Percentiles rank a stretch among this genome's conserved stretches.
These are phyloP conservation scores for Rhopalosiphum nymphaeae DNA, from an alignment of 2,888 invertebrate genomes.

Conservation along the genomic window DNA sequence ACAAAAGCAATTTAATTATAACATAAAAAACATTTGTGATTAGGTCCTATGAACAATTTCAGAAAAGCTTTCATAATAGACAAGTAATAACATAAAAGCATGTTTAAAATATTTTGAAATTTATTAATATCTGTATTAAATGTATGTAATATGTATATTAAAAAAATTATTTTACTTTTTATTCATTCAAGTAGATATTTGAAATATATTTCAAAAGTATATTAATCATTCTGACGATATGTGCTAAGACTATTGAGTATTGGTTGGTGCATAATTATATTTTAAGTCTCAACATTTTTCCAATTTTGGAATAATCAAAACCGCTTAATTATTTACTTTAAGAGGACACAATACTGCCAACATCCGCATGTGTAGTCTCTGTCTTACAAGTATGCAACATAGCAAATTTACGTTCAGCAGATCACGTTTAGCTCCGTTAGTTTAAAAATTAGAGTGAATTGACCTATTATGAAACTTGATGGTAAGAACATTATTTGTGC, in stretches of 20 bases:
- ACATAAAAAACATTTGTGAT: too few relatives aligned
- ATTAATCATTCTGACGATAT: too few relatives aligned
- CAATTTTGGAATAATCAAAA: not conserved
- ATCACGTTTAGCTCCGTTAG: too few relatives aligned
- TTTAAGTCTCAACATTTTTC: not conserved
- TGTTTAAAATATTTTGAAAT: not conserved
- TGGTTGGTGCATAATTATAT: not conserved
- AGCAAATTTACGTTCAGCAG: too few relatives aligned
- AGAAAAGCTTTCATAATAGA: not conserved
- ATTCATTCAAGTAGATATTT: not conserved
- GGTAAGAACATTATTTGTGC: too few relatives aligned
- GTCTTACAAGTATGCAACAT: too few relatives aligned
- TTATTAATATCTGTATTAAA: not conserved
- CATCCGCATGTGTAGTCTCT: too few relatives aligned
- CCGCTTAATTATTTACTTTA: not conserved
- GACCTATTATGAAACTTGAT: too few relatives aligned
- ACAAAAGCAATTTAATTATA: not conserved
- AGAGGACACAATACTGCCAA: not conserved
- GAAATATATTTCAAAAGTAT: too few relatives aligned
- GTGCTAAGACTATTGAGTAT: not conserved
- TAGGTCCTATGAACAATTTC: too few relatives aligned
- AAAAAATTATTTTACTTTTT: not conserved
- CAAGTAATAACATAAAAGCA: not conserved
- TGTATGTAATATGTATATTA: not conserved
- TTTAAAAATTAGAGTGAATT: too few relatives aligned